A percentile compares a stretch with the other conserved stretches of the same genome.
These are phyloP conservation scores for Griposia aprilina DNA, from an alignment of 2,888 invertebrate species.

Conservation along the genomic window DNA sequence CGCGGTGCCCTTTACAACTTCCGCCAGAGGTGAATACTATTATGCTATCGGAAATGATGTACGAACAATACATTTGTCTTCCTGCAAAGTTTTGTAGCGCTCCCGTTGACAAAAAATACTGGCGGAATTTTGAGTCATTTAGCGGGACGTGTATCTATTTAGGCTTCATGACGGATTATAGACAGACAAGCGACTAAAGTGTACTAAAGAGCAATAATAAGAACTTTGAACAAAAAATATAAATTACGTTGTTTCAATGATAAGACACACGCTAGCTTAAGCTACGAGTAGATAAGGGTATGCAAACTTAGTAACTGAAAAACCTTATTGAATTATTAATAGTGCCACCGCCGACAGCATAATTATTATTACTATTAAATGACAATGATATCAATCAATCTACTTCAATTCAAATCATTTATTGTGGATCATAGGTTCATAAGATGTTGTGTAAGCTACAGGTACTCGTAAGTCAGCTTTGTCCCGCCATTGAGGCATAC, in stretches of 20 bases:
- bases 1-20: constrained; percentile 49
- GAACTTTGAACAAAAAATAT: background rate
- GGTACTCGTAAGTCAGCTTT: no score
- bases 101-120: constrained; percentile 6
- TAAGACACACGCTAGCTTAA: background rate
- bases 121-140: background rate
- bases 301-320: background rate
- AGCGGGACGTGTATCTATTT: background rate
- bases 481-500: no score
- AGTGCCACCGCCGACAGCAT: background rate
- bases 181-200: background rate
- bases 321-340: background rate
- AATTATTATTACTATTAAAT: background rate
- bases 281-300: background rate
- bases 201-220: background rate
- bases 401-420: no score
- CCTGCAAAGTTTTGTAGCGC: constrained; percentile 3
- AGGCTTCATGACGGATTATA: background rate
- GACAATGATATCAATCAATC: no score
- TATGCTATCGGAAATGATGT: constrained; percentile 45
- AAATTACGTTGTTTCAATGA: background rate
- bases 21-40: constrained; percentile 49
- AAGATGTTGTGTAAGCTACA: no score
- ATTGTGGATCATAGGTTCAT: no score
- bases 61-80: constrained; percentile 32